Base-by-base conservation (phyloP, 2,888 invertebrate species). In the Hirtodrosophila trivittata region DNA sequence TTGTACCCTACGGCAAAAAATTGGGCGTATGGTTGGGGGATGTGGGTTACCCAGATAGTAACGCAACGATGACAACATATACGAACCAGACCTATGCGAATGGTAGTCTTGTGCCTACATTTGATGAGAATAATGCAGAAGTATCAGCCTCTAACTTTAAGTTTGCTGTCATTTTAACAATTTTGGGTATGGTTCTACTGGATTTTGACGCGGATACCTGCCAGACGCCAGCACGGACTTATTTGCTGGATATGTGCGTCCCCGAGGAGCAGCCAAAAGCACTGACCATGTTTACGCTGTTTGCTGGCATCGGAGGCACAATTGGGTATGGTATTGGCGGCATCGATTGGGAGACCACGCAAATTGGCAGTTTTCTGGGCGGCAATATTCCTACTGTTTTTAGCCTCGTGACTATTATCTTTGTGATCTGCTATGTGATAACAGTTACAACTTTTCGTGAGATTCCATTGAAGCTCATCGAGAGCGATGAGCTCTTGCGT, bases 131-230 rank as follows among this genome's bases (percentile, higher is more conserved):
- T 0, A 30, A 50, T 0, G 49, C 56, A 0, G 75, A 67, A 0
- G 62, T 82, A 0, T 49, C 69, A 1, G 49, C 75, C 0, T 67
- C 70, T 9, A 75, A 90, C 55, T 88, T 74, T 38, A 88, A 90
- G 62, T 89, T 62, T 58, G 92, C 92, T n/a, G 89, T 91, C 0
- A 88, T 92, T 41, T 89, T 94, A 33, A 94, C 93, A 0, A 92
- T 94, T 7, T 64, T 93, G 3, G 94, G 94, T 12, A 93, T 93
- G 47, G 92, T 93, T 1, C 75, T 94, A 51, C 77, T 94, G 62
- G 94, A 94, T 78, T 93, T 94, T 75, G 92, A 93, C 88, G 93
- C 94, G 12, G 94, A 94, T 81, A 93, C 93, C 1, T 93, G 93
- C 67, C 94, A 94, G 84, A 93, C 93, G 35, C 94, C 94, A 0